phyloP scores from a whole-genome alignment of 1,140 invertebrate genomes.

The Cotesia vestalis region DNA sequence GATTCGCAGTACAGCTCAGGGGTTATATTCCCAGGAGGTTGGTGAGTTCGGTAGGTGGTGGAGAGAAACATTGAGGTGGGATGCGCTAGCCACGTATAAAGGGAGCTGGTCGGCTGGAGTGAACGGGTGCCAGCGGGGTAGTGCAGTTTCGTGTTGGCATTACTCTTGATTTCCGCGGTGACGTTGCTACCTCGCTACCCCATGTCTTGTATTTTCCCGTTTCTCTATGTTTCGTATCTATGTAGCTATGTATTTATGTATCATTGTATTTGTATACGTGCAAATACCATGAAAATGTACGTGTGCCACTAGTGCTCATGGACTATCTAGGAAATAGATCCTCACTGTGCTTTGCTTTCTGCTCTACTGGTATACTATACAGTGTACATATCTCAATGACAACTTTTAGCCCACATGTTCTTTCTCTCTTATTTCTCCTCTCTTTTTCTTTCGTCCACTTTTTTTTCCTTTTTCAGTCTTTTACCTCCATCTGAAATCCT shows the following conservation, averaged over 20 bases:
- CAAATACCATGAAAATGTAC: conserved; percentile 17
- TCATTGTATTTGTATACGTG: conserved; percentile 19
- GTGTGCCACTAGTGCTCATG: conserved; percentile 21
- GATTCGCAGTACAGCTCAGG: conserved; percentile 20
- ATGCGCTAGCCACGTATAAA: conserved; percentile 41
- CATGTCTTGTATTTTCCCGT: conserved; percentile 44
- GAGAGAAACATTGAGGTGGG: conserved; percentile 47
- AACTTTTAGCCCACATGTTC: conserved; percentile 14
- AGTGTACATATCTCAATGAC: conserved; percentile 1
- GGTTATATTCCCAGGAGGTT: conserved; percentile 49
- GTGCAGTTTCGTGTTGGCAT: conserved; percentile 68
- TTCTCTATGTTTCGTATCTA: conserved; percentile 34
- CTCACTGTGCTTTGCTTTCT: conserved; percentile 16
- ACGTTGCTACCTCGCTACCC: conserved; percentile 57
- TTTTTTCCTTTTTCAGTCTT: conserved; percentile 19
- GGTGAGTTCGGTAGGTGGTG: conserved; percentile 53
- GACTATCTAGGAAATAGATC: conserved; percentile 39
- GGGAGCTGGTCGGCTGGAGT: conserved; percentile 34
- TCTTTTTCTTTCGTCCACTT: background rate
- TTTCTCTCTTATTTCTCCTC: too few relatives aligned
- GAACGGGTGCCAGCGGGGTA: conserved; percentile 61
- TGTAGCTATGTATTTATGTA: too few relatives aligned
- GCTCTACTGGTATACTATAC: background rate
- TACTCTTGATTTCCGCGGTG: conserved; percentile 67
- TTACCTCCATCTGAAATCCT: conserved; percentile 29